Conservation (phyloP, 2,888 invertebrate species). For the Agrilus cyanescens region DNA sequence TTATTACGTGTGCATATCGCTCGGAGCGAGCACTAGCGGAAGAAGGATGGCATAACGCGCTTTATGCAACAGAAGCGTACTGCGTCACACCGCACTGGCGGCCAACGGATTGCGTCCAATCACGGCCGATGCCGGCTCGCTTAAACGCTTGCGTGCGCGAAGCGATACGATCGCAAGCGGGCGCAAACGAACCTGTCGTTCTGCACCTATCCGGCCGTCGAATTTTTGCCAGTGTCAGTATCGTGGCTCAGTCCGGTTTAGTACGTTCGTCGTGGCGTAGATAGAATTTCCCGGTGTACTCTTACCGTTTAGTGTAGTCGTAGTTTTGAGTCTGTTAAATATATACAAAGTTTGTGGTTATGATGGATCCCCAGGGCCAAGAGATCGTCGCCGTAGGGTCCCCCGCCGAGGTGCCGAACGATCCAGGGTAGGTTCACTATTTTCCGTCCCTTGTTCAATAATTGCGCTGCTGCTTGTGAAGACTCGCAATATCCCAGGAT, state of each 20-base stretch:
- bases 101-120: constrained; percentile 38
- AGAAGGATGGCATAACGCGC: constrained; percentile 8
- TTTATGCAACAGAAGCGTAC: constrained; percentile 14
- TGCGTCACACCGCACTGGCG: constrained; percentile 31
- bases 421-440: constrained; percentile 66
- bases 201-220: constrained; percentile 27
- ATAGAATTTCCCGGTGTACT: constrained; percentile 48
- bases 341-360: constrained; percentile 13
- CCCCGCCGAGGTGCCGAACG: constrained; percentile 86
- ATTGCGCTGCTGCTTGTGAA: too few relatives aligned
- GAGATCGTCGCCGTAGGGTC: constrained; percentile 66
- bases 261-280: constrained; percentile 40
- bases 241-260: constrained; percentile 48
- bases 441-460: too few relatives aligned
- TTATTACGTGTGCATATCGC: too few relatives aligned
- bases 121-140: constrained; percentile 31
- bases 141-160: constrained; percentile 34
- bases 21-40: too few relatives aligned
- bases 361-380: constrained; percentile 67
- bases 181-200: constrained; percentile 30
- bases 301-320: constrained; percentile 40
- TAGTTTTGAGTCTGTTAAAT: constrained; percentile 34
- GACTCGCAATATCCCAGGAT: too few relatives aligned
- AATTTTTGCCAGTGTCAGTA: constrained; percentile 47
- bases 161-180: constrained; percentile 31